Evolutionary conservation across 2,797 vertebrate species (phyloP).

Genomic region (Carapus acus): DNA sequence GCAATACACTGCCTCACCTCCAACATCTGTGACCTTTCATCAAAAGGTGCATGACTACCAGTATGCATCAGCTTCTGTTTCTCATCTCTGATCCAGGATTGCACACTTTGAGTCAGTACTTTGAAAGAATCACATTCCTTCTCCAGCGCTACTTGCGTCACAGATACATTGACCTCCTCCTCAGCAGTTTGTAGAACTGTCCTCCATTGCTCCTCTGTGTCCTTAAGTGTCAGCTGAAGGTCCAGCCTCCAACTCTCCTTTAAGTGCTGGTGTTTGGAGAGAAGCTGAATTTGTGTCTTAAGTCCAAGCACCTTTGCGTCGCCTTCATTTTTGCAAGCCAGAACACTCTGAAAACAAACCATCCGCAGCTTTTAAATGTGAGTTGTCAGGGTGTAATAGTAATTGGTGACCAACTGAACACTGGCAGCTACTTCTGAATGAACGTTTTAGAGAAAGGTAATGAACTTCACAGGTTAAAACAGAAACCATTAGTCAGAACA

Average conservation of each 20-base stretch:
- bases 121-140: constrained; percentile 51
- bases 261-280: constrained; percentile 53
- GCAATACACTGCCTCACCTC: too few species aligned
- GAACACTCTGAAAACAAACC: too few species aligned
- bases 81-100: constrained; percentile 74
- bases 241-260: constrained; percentile 39
- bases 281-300: background rate
- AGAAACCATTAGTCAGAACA: too few species aligned
- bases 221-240: constrained; percentile 35
- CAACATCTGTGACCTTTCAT: constrained; percentile 64
- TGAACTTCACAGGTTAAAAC: too few species aligned
- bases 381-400: too few species aligned
- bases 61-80: constrained; percentile 67
- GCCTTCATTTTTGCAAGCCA: too few species aligned
- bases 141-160: constrained; percentile 12
- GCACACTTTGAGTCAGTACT: constrained; percentile 58
- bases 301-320: too few species aligned
- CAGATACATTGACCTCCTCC: constrained; percentile 22
- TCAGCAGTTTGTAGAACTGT: constrained; percentile 45
- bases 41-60: constrained; percentile 51
- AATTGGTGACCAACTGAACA: too few species aligned
- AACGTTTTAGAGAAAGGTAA: too few species aligned
- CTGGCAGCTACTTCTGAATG: too few species aligned
- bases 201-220: constrained; percentile 58
- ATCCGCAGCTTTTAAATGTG: too few species aligned